Base-by-base conservation (phyloP, 2,888 invertebrate genomes). In the Ochropleura plecta region DNA sequence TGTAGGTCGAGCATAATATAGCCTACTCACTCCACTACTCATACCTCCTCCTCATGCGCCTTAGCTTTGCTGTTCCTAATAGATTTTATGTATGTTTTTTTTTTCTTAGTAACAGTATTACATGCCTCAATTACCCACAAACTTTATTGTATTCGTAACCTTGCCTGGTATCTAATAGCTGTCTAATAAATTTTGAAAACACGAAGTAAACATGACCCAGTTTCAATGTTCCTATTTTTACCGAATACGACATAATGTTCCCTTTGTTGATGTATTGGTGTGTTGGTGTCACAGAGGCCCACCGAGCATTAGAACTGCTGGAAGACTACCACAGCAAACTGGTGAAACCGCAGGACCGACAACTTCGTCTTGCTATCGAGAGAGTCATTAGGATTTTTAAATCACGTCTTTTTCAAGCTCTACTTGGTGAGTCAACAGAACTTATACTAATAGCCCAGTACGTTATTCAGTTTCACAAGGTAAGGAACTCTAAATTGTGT, bases 321-420 rank as follows among this genome's bases (percentile, higher is more conserved):
- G 99, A 99, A 97, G 99, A 99, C 95, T 99, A 99, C 96, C 99
- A 99, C 96, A 98, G 98, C 88, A 99, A 99, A 95, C 97, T 99
- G 91, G 98, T 98, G 88, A 98, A 98, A 94, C 98, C 99, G 73
- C 99, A 99, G 94, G 99, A 99, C 96, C 98, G 99, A 92, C 99
- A 99, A 93, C 97, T 99, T 88, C 98, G 99, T 88, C 97, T 98
- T 90, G 99, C 99, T 88, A 99, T 99, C 94, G 99, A 99, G 96
- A 97, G 99, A 89, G 99, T 99, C 93, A 99, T 99, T 95, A 97
- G 99, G 91, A 99, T 99, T 96, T 99, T 99, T 97, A 99, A 99
- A 96, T 99, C 99, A 90, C 97, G 99, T 82, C 98, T 99, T 83
- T 99, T 99, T 97, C 99, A 99, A 96, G 99, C 99, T 86, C 97